Base-by-base conservation (phyloP, 2,113 vertebrate genomes). In the Parotia lawesii region DNA sequence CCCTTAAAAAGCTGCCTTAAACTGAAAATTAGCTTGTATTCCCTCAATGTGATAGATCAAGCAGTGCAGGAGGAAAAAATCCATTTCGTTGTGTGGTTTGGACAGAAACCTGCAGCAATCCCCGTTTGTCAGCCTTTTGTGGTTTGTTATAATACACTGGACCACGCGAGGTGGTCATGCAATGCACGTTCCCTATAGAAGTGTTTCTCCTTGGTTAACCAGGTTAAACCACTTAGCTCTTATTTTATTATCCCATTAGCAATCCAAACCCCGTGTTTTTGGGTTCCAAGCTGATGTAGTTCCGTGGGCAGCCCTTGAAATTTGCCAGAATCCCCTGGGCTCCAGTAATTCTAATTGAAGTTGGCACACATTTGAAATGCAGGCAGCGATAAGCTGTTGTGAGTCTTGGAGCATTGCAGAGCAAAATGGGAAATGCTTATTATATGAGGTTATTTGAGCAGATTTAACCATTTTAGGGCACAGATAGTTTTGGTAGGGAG, bases 251-350 rank as follows among this genome's bases (percentile, higher is more conserved):
- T 90, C 94, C 81, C 92, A 88, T 95, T 86, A 96, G 78, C 85
- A 70, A 85, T 67, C 74, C 38, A 95, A 67, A 19, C 6, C 69
- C 51, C 51, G 4, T 40, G 60, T 37, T 87, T 90, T 74, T 67
- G 69, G 82, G 64, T 77, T 94, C 85, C 65, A 45, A 67, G 82
- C 45, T 19, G 15, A 70, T 86, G 82, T 12, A 60, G 87, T 88
- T 95, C 40, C 53, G 15, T 17, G 89, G 91, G 51, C 89, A 90
- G 91, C 87, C 72, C 85, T 90, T 93, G 93, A 91, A 91, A 87
- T 88, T 95, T 95, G 92, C 94, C 94, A 93, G 93, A 93, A 90
- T 93, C 95, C 96, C 89, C 95, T 69, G 82, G 94, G 60, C 87
- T 92, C 90, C 64, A 27, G 81, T 93, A 80, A 83, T 90, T 91